Conservation (phyloP, 2,888 invertebrate species). For the Vandiemenella viatica region DNA sequence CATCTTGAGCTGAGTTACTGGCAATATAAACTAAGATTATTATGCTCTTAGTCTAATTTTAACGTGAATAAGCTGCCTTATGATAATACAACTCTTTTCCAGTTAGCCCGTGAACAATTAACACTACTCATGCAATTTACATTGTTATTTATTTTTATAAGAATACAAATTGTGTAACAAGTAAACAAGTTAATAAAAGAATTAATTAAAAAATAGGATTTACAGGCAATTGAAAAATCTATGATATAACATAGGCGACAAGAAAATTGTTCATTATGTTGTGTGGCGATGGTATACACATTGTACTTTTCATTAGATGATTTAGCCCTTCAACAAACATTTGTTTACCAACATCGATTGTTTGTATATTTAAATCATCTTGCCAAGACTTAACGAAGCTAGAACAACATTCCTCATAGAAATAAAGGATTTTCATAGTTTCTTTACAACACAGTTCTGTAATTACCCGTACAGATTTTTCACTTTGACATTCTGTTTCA, state of each 20-base stretch:
- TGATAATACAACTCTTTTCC: too few relatives aligned
- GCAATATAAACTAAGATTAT: too few relatives aligned
- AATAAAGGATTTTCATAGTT: slow-evolving; percentile 42
- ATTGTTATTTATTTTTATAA: too few relatives aligned
- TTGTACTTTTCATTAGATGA: slow-evolving; percentile 39
- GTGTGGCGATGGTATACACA: slow-evolving; percentile 38
- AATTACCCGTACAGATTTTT: neutral
- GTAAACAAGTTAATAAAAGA: too few relatives aligned
- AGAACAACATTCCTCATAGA: slow-evolving; percentile 31
- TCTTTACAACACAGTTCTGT: slow-evolving; percentile 29
- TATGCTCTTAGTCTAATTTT: too few relatives aligned
- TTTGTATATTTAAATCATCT: slow-evolving; percentile 35
- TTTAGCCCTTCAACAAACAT: slow-evolving; percentile 39
- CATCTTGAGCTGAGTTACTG: too few relatives aligned
- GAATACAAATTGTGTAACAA: too few relatives aligned
- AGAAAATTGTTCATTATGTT: slow-evolving; percentile 39
- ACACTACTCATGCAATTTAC: too few relatives aligned
- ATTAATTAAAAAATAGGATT: too few relatives aligned
- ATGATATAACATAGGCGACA: slow-evolving; percentile 44
- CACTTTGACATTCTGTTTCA: neutral
- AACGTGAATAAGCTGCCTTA: too few relatives aligned
- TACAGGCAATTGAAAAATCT: too few relatives aligned
- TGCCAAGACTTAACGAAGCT: slow-evolving; percentile 37
- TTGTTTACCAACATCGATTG: slow-evolving; percentile 38
- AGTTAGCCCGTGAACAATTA: too few relatives aligned